These are phyloP conservation scores for Malthinus flaveolus DNA, from an alignment of 2,888 invertebrate genomes.

Conservation along the genomic window DNA sequence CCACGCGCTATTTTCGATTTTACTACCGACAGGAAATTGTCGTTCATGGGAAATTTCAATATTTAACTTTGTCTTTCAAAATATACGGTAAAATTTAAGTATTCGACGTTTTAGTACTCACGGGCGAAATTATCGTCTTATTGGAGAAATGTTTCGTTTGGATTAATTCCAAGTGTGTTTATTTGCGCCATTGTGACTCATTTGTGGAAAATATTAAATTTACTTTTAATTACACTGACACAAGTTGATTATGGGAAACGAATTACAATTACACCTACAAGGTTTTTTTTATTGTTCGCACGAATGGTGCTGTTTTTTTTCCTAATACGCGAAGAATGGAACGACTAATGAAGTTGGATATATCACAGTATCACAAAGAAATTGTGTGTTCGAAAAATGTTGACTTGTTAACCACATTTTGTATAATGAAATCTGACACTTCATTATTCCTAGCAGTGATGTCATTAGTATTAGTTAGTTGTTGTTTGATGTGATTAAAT, in stretches of 20 bases:
- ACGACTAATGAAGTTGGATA: background rate
- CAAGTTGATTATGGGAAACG: background rate
- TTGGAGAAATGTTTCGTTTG: background rate
- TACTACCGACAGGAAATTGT: slow-evolving; percentile 3
- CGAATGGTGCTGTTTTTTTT: background rate
- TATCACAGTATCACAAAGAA: background rate
- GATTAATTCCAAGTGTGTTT: background rate
- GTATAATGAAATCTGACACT: background rate
- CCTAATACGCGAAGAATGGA: background rate
- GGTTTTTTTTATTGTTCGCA: background rate
- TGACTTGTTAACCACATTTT: background rate
- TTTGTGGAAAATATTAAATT: background rate
- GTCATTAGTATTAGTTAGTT: background rate
- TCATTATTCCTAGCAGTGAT: slow-evolving; percentile 3
- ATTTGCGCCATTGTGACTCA: background rate
- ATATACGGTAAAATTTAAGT: slow-evolving; percentile 1
- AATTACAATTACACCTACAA: background rate
- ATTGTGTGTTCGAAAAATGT: background rate
- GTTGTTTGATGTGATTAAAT: too few relatives aligned
- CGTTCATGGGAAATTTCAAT: slow-evolving; percentile 5
- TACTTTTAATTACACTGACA: background rate
- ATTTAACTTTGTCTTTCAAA: background rate
- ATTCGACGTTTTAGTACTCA: background rate
- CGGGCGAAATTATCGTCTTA: background rate
- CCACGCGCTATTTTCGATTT: background rate